Percentiles rank a stretch among this genome's conserved stretches.
Conservation (phyloP, 2,797 vertebrate species). For the Anomalospiza imberbis region DNA sequence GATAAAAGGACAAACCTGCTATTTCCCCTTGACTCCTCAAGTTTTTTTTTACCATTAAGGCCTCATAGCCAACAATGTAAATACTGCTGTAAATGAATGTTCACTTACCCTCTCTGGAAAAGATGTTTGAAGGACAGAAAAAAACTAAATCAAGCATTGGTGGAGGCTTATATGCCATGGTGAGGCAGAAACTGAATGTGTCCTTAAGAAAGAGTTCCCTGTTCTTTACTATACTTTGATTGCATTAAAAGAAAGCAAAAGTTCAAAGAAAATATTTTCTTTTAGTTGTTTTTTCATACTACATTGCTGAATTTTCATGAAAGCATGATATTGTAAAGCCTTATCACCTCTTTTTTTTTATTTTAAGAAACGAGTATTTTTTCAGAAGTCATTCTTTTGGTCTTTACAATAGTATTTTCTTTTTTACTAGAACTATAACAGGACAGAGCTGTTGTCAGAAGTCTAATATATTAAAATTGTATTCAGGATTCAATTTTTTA, state of each 20-base stretch:
- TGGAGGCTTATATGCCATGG: not conserved
- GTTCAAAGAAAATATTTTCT: not conserved
- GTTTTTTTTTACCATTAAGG: not conserved
- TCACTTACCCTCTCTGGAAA: not conserved
- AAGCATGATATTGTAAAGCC: not conserved
- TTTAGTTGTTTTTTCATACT: not conserved
- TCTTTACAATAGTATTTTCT: conserved; percentile 22
- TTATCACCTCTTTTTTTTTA: not conserved
- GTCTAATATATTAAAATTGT: conserved; percentile 52
- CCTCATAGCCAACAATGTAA: not conserved
- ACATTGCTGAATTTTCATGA: conserved; percentile 7
- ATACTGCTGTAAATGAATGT: not conserved
- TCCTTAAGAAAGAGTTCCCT: not conserved
- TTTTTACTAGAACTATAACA: conserved; percentile 15
- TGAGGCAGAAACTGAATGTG: not conserved
- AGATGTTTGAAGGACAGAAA: not conserved
- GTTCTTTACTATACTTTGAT: not conserved
- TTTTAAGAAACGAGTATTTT: not conserved
- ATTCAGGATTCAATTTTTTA: conserved; percentile 51
- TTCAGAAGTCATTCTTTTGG: conserved; percentile 24
- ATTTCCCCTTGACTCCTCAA: not conserved
- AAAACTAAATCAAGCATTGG: not conserved
- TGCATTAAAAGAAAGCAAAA: not conserved
- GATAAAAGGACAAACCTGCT: not conserved
- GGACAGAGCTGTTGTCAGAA: not conserved